These are phyloP conservation scores for Popillia japonica DNA, from an alignment of 1,140 invertebrate genomes.

Conservation along the genomic window DNA sequence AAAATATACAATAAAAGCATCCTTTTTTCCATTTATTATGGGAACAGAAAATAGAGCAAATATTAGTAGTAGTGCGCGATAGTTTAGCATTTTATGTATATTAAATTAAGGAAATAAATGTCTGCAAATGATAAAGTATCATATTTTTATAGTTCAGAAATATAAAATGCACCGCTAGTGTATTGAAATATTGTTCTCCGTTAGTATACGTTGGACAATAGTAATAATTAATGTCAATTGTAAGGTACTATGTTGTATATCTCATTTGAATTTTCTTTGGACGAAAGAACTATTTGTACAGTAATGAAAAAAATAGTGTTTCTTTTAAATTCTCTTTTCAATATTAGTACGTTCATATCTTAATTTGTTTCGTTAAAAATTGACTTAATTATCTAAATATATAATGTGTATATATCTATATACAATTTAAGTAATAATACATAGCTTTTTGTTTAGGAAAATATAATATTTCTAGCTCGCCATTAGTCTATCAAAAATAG, in stretches of 20 bases:
- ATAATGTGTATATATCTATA: neutral
- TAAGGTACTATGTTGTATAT: slow-evolving; percentile 31
- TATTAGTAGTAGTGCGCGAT: too few relatives aligned
- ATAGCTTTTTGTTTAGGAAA: neutral
- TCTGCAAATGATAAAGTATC: too few relatives aligned
- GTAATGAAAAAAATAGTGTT: slow-evolving; percentile 10
- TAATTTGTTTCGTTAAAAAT: neutral
- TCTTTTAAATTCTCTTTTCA: neutral
- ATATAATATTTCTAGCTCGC: neutral
- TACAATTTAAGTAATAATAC: neutral
- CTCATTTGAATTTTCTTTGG: neutral
- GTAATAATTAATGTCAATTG: slow-evolving; percentile 5
- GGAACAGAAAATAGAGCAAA: too few relatives aligned
- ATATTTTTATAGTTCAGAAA: too few relatives aligned
- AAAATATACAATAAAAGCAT: too few relatives aligned
- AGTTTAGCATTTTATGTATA: too few relatives aligned
- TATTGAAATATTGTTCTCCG: neutral
- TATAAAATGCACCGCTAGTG: too few relatives aligned
- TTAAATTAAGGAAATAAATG: too few relatives aligned
- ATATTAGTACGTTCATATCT: neutral
- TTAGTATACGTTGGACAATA: neutral
- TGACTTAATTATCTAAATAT: neutral
- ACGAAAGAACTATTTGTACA: slow-evolving; percentile 20
- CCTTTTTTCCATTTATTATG: too few relatives aligned
- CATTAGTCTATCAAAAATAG: slow-evolving; percentile 33